phyloP scores from a whole-genome alignment of 2,797 vertebrate genomes.

The Crypturellus tataupa region DNA sequence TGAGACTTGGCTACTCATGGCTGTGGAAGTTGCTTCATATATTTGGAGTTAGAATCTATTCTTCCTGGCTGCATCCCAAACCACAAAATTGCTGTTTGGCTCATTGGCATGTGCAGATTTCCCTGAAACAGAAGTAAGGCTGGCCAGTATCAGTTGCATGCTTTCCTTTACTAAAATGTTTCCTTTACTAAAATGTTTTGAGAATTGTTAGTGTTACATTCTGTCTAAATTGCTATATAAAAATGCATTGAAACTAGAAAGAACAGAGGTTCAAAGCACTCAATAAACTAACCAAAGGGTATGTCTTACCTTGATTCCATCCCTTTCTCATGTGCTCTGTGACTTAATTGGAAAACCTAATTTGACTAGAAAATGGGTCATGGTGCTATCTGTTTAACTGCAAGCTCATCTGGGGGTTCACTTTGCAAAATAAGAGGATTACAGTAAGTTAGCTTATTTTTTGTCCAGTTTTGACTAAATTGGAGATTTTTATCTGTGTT shows the following conservation, averaged over 20 bases:
- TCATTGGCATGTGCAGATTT: not conserved
- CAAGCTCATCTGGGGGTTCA: not conserved
- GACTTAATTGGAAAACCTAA: not conserved
- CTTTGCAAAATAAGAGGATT: not conserved
- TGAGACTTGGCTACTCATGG: not conserved
- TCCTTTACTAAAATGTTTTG: not conserved
- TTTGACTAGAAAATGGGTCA: not conserved
- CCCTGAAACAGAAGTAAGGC: not conserved
- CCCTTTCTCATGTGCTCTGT: not conserved
- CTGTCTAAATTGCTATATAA: not conserved
- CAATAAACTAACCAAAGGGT: not conserved
- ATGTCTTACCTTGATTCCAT: not conserved
- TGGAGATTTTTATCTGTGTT: not conserved
- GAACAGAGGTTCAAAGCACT: not conserved
- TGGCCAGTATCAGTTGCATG: not conserved
- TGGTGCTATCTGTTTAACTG: not conserved
- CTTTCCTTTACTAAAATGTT: not conserved
- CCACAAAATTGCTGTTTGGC: not conserved
- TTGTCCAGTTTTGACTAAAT: not conserved
- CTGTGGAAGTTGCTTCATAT: rapidly evolving
- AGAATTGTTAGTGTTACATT: not conserved
- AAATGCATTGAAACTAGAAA: not conserved
- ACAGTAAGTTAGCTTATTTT: not conserved
- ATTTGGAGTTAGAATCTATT: not conserved
- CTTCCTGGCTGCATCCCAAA: not conserved